Percentiles rank a stretch among this genome's conserved stretches.
These are phyloP conservation scores for Myotis lucifugus DNA, from an alignment of 2,113 vertebrate species.

Conservation along the genomic window DNA sequence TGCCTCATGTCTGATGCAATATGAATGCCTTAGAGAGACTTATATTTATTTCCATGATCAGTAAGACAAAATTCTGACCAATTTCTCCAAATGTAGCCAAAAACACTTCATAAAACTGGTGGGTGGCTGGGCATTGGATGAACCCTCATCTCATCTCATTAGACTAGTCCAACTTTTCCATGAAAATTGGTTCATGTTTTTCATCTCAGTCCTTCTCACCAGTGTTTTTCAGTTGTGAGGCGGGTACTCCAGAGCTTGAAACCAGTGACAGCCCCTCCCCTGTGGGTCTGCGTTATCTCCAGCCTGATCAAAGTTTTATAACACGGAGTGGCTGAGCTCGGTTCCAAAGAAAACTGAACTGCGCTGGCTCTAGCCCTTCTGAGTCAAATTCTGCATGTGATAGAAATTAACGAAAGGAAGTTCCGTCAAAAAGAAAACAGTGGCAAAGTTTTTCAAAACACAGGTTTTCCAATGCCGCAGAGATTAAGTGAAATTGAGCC, in stretches of 20 bases:
- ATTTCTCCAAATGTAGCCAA: background rate
- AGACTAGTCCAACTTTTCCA: background rate
- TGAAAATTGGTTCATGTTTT: rapidly evolving
- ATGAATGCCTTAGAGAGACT: background rate
- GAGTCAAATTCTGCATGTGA: background rate
- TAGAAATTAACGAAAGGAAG: background rate
- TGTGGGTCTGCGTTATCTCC: background rate
- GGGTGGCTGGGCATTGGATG: no score
- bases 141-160: background rate
- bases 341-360: background rate
- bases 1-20: background rate
- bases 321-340: background rate
- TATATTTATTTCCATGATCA: background rate
- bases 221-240: background rate
- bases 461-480: background rate
- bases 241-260: background rate
- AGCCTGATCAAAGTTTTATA: background rate
- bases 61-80: background rate
- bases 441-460: slow-evolving; percentile 1
- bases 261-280: background rate
- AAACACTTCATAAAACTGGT: background rate
- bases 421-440: background rate
- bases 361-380: background rate
- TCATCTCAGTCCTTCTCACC: rapidly evolving
- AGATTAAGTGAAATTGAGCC: background rate